Percentiles rank a stretch among this genome's conserved stretches.
These are phyloP conservation scores for Riparia riparia DNA, from an alignment of 2,113 vertebrate species.

Conservation along the genomic window DNA sequence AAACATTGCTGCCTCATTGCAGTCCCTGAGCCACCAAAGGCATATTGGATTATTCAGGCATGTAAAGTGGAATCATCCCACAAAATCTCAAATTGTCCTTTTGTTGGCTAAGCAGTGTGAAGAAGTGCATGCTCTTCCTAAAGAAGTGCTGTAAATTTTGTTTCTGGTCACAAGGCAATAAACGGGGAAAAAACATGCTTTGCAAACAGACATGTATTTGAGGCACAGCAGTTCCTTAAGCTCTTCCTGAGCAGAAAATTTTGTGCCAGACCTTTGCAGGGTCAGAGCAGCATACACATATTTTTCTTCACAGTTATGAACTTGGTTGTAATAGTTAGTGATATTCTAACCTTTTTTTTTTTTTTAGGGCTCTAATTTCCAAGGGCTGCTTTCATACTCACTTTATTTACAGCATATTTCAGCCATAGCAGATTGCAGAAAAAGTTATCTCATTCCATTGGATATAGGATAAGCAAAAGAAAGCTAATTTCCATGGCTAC, in stretches of 20 bases:
- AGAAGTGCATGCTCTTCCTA: accelerated
- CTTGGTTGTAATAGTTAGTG: background rate
- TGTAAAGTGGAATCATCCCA: background rate
- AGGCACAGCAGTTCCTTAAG: background rate
- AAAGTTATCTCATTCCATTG: background rate
- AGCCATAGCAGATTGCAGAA: background rate
- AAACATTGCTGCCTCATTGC: background rate
- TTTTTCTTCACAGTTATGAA: background rate
- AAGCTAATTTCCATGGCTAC: background rate
- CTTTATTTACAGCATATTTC: background rate
- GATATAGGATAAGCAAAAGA: background rate
- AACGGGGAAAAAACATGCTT: background rate
- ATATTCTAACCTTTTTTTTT: background rate
- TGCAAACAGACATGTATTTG: background rate
- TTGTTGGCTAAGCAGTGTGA: background rate
- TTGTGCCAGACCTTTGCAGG: background rate
- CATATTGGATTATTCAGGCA: background rate
- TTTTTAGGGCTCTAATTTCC: background rate
- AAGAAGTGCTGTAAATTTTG: background rate
- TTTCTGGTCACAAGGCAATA: background rate
- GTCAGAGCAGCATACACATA: background rate
- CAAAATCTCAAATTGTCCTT: background rate
- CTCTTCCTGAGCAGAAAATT: background rate
- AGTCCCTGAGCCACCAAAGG: background rate
- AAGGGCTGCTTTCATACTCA: background rate